These are phyloP conservation scores for Paramormyrops kingsleyae DNA, from an alignment of 2,113 vertebrate genomes.

Conservation along the genomic window DNA sequence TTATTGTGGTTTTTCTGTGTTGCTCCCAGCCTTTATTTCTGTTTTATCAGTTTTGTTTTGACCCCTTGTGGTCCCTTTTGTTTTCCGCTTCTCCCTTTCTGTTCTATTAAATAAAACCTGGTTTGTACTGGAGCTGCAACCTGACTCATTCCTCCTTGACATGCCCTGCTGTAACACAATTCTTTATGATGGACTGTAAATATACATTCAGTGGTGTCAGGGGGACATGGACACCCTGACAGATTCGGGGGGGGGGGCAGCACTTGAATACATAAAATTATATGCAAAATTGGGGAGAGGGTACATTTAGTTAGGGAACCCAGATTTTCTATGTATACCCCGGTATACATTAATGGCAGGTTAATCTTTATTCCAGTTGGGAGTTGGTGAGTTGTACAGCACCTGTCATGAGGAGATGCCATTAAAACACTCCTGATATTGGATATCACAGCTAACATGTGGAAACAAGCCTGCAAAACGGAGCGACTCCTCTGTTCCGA, in stretches of 20 bases:
- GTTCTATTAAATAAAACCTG: background rate
- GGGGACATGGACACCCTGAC: background rate
- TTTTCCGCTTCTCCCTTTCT: too few relatives aligned
- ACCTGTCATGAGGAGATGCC: background rate
- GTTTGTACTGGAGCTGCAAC: background rate
- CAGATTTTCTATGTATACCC: background rate
- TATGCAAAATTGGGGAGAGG: background rate
- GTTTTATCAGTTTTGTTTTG: too few relatives aligned
- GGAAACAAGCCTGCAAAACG: slow-evolving; percentile 8
- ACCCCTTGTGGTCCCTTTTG: too few relatives aligned
- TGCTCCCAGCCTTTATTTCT: too few relatives aligned
- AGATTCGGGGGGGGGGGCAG: background rate
- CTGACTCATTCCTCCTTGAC: background rate
- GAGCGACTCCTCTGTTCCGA: background rate
- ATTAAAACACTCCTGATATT: background rate
- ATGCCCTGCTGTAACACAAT: background rate
- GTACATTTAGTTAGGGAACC: background rate
- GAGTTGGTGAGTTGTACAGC: slow-evolving; percentile 6
- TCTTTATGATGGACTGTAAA: background rate
- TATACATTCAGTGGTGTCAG: background rate
- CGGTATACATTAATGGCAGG: background rate
- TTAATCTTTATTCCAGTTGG: slow-evolving; percentile 22
- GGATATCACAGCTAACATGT: background rate
- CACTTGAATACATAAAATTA: background rate
- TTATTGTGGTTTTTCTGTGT: too few relatives aligned